A percentile compares a stretch with the other conserved stretches of the same genome.
These are phyloP conservation scores for Setophaga coronata DNA, from an alignment of 2,113 vertebrate species.

Conservation along the genomic window DNA sequence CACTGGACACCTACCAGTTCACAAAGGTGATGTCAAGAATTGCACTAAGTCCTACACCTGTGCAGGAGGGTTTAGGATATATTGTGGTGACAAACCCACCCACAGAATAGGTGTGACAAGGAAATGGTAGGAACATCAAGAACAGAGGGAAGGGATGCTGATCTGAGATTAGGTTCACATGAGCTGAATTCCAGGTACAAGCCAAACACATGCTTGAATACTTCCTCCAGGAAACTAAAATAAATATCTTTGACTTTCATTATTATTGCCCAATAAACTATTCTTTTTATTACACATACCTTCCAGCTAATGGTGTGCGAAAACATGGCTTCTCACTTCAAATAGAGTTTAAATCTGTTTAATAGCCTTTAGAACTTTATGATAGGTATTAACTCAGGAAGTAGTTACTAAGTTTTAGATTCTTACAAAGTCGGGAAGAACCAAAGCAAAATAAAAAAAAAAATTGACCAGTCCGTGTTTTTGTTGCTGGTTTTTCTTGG, in stretches of 20 bases:
- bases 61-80: fast-evolving
- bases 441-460: neutral
- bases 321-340: slow-evolving; percentile 46
- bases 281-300: slow-evolving; percentile 31
- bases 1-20: neutral
- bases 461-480: neutral
- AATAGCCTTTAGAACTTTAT: slow-evolving; percentile 62
- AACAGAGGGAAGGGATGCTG: neutral
- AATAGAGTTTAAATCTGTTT: slow-evolving; percentile 53
- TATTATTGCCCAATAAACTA: slow-evolving; percentile 45
- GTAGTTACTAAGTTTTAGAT: slow-evolving; percentile 20
- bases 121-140: neutral
- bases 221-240: neutral
- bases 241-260: neutral
- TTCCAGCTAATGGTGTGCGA: slow-evolving; percentile 52
- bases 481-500: neutral
- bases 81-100: neutral
- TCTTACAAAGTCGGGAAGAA: neutral
- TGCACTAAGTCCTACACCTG: neutral
- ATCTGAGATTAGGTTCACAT: neutral
- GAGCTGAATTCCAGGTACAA: neutral
- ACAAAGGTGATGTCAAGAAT: neutral
- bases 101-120: fast-evolving
- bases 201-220: neutral
- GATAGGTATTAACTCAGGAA: slow-evolving; percentile 44